Evolutionary conservation across 2,888 invertebrate species (phyloP), one percentile per base, ranked within the genome.

Genomic region (Lithophane ornitopus): DNA sequence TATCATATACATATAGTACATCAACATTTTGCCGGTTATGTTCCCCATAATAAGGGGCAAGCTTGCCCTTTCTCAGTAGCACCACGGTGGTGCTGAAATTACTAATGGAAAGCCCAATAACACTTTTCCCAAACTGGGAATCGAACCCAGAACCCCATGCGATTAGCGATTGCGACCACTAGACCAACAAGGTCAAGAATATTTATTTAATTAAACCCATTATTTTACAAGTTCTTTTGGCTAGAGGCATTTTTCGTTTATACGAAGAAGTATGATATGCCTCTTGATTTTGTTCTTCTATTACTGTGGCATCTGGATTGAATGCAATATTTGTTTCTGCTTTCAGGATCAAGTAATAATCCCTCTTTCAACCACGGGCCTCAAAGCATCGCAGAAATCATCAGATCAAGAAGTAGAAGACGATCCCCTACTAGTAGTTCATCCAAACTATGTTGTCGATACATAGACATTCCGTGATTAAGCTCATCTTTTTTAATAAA

Each of bases 401-500:
- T 92, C 96, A 1, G 95, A 96, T 0, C 97, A 97, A 76, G 97
- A 97, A 79, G 96, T 97, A 0, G 98, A 98, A 77, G 98, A 98
- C 52, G 98, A 99, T 94, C 99, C 99, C 0, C 93, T 98, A 61
- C 94, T 99, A 9, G 98, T 99, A 26, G 99, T 99, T 0, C 99
- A 99, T 97, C 99, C 99, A 0, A 99, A 99, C 95, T 99, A 99
- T 93, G 97, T 98, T 66, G 97, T 99, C 65, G 98, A 99, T 85
- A 93, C 96, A 54, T 95, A 91, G 87, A 75, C 80, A 85, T 88
- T 85, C 78, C 81, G 49, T 76, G 77, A 69, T 81, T 86, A 86
- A 83, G 74, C 26, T 66, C 46, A 68, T 63, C 69, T 86, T 87
- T 89, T 87, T 71, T 77, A 87, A 87, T 86, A 86, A 87, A 89